phyloP scores from a whole-genome alignment of 2,888 invertebrate species.

The Apantesis nais region DNA sequence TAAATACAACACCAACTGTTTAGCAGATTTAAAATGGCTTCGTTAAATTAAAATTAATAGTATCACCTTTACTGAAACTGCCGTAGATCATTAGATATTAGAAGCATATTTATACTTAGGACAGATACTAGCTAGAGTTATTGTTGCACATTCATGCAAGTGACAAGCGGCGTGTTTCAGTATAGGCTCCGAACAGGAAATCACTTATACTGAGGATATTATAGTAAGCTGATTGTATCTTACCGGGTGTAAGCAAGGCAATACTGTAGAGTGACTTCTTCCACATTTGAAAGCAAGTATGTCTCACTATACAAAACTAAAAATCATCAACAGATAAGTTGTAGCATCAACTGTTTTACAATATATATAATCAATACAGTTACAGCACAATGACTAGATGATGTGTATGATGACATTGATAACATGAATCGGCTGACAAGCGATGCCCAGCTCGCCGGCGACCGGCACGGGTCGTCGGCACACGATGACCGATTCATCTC shows the following conservation, averaged over 20 bases:
- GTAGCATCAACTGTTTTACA: conserved; percentile 82
- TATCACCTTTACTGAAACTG: conserved; percentile 77
- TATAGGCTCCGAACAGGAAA: conserved; percentile 76
- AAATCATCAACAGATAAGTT: conserved; percentile 78
- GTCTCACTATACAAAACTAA: conserved; percentile 85
- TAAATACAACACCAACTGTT: conserved; percentile 65
- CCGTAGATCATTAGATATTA: conserved; percentile 56
- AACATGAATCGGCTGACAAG: conserved; percentile 68
- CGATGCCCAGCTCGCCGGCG: conserved; percentile 51
- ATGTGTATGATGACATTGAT: conserved; percentile 71
- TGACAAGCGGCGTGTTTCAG: conserved; percentile 74
- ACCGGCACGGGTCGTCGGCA: conserved; percentile 36
- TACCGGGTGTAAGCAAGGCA: conserved; percentile 86
- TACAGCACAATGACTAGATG: conserved; percentile 82
- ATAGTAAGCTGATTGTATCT: conserved; percentile 85
- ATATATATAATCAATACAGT: conserved; percentile 69
- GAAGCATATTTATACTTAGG: conserved; percentile 48
- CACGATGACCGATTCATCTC: conserved; percentile 16
- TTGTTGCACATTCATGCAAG: conserved; percentile 57
- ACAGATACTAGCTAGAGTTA: conserved; percentile 44
- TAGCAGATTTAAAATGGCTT: conserved; percentile 74
- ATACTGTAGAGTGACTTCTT: conserved; percentile 85
- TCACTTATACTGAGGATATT: conserved; percentile 84
- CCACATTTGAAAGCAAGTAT: conserved; percentile 85
- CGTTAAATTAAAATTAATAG: conserved; percentile 72